Evolutionary conservation across 2,888 invertebrate species (phyloP).

Genomic region (Cheilosia grossa): DNA sequence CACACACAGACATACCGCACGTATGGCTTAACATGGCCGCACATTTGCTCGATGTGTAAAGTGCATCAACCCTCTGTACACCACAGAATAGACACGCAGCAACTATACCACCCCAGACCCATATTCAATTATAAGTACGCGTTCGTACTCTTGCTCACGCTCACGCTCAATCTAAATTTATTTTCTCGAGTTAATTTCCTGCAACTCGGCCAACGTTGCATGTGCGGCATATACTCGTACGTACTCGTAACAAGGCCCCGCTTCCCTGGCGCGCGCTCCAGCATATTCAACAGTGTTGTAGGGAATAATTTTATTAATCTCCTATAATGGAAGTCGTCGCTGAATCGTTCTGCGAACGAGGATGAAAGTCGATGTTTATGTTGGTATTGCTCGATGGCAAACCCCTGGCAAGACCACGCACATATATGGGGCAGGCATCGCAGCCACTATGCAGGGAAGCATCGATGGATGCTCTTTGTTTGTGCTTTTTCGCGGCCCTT

Average conservation of each 20-base stretch:
- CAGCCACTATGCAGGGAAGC: conserved; percentile 10
- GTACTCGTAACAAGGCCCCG: not conserved
- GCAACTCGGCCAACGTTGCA: conserved; percentile 53
- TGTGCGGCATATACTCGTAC: not conserved
- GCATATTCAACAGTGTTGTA: conserved; percentile 37
- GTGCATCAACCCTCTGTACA: conserved; percentile 65
- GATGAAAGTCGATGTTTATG: conserved; percentile 27
- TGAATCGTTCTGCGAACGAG: conserved; percentile 46
- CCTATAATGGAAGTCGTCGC: conserved; percentile 64
- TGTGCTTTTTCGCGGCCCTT: conserved; percentile 35
- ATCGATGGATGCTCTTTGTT: conserved; percentile 42
- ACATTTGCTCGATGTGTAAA: conserved; percentile 48
- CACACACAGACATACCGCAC: conserved; percentile 5
- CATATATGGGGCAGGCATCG: conserved; percentile 9
- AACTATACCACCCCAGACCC: not conserved
- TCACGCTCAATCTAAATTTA: conserved; percentile 73
- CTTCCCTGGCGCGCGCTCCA: conserved; percentile 1
- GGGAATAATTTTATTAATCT: conserved; percentile 73
- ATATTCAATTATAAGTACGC: conserved; percentile 69
- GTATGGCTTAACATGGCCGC: not conserved
- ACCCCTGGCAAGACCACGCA: conserved; percentile 15
- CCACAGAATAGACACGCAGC: conserved; percentile 37
- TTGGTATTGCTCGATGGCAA: conserved; percentile 40
- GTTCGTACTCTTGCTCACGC: conserved; percentile 63
- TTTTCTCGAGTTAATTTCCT: conserved; percentile 73